Percentiles rank a stretch among this genome's conserved stretches.
Conservation (phyloP, 2,888 invertebrate genomes). For the Luperina nickerlii region DNA sequence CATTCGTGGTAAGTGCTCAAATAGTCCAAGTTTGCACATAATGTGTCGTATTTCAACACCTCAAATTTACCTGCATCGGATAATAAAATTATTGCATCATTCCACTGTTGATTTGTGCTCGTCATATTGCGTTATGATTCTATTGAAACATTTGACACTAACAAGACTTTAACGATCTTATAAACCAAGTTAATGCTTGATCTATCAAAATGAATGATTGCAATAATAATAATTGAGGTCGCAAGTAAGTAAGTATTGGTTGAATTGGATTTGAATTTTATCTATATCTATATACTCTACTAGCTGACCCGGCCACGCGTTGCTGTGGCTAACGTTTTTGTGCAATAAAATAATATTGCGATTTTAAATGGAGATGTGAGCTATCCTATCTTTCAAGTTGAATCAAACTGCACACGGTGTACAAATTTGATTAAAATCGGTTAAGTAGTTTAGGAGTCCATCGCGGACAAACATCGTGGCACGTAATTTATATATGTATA, state of each 20-base stretch:
- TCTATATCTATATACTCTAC: too few species aligned
- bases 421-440: too few species aligned
- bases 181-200: conserved; percentile 20
- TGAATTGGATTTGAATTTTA: neutral
- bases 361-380: too few species aligned
- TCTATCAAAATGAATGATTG: conserved; percentile 26
- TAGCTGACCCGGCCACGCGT: too few species aligned
- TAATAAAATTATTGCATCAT: conserved; percentile 47
- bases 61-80: conserved; percentile 45
- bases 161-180: conserved; percentile 47
- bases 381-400: too few species aligned
- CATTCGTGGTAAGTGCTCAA: conserved; percentile 12
- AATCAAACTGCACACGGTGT: too few species aligned
- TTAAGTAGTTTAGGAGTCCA: too few species aligned
- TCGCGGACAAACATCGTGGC: too few species aligned
- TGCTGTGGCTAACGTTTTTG: too few species aligned
- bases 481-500: too few species aligned
- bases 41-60: conserved; percentile 35
- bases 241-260: neutral
- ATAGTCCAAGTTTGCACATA: conserved; percentile 27
- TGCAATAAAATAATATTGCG: too few species aligned
- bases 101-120: conserved; percentile 16
- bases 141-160: conserved; percentile 38
- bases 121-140: conserved; percentile 34
- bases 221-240: conserved; percentile 30